Conservation (phyloP, 2,797 vertebrate species). For the Crenichthys baileyi region DNA sequence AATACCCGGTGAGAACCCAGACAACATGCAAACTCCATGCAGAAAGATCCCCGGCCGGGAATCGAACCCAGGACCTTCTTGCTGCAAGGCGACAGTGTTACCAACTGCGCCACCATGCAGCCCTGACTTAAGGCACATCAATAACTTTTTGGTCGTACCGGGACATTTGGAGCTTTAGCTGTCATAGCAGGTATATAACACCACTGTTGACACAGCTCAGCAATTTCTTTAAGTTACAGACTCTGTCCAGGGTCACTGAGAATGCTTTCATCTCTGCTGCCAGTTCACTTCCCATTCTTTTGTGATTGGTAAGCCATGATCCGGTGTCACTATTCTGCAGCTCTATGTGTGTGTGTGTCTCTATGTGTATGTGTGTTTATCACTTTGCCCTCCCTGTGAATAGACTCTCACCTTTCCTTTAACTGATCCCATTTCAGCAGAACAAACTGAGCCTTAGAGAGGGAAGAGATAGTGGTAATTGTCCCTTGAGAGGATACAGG, state of each 20-base stretch:
- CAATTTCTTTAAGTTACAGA: conserved; percentile 39
- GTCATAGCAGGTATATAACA: conserved; percentile 34
- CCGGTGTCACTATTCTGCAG: conserved; percentile 64
- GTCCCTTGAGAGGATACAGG: conserved; percentile 71
- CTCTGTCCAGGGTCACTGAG: conserved; percentile 41
- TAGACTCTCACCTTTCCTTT: conserved; percentile 80
- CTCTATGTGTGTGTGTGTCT: conserved; percentile 30
- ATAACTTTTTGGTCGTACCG: conserved; percentile 3
- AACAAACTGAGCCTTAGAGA: conserved; percentile 71
- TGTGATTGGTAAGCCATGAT: conserved; percentile 56
- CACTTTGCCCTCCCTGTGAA: conserved; percentile 77
- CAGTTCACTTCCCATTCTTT: conserved; percentile 47
- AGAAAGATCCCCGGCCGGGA: too few relatives aligned
- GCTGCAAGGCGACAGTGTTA: too few relatives aligned
- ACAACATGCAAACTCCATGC: too few relatives aligned
- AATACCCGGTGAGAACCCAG: too few relatives aligned
- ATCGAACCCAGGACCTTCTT: too few relatives aligned
- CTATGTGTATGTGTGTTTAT: conserved; percentile 63
- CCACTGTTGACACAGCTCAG: conserved; percentile 47
- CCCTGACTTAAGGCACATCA: conserved; percentile 7
- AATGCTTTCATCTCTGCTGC: conserved; percentile 41
- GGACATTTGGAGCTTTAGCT: conserved; percentile 26
- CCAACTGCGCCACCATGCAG: too few relatives aligned
- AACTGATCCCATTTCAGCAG: conserved; percentile 81
- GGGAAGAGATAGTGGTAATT: conserved; percentile 76